A percentile compares a stretch with the other conserved stretches of the same genome.
phyloP scores from a whole-genome alignment of 2,888 invertebrate genomes.

The Calameuta pallipes region DNA sequence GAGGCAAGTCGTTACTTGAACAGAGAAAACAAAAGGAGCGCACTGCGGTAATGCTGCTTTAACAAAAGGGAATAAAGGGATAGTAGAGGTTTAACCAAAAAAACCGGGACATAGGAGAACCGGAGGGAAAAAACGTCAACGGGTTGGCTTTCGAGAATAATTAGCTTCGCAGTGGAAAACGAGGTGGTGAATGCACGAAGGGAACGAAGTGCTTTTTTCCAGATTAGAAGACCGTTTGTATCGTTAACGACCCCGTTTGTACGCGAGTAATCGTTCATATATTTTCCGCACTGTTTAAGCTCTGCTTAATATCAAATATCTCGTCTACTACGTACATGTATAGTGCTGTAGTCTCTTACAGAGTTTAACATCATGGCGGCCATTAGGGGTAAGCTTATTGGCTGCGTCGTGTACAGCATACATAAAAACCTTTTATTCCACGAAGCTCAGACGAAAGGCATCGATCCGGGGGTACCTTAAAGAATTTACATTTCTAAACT shows the following conservation, averaged over 20 bases:
- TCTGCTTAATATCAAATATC: background rate
- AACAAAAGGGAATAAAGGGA: background rate
- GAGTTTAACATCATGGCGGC: background rate
- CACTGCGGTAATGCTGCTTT: background rate
- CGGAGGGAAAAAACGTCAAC: background rate
- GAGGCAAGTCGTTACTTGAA: background rate
- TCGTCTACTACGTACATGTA: background rate
- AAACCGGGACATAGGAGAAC: background rate
- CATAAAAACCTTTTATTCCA: background rate
- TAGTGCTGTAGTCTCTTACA: background rate
- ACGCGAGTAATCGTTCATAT: background rate
- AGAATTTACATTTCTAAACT: background rate
- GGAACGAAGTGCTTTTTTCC: constrained; percentile 1
- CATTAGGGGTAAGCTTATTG: background rate
- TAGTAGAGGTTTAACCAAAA: background rate
- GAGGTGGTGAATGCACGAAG: constrained; percentile 1
- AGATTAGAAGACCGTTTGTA: constrained; percentile 16
- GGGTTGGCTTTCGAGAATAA: constrained; percentile 32
- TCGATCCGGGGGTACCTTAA: background rate
- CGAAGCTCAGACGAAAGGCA: background rate
- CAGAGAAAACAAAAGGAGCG: background rate
- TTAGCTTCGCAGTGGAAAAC: constrained; percentile 27
- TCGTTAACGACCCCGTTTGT: constrained; percentile 9
- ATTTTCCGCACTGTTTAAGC: background rate
- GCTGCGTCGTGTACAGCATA: background rate